Evolutionary conservation across 2,113 vertebrate genomes (phyloP).

Genomic region (Gasterosteus nipponicus): DNA sequence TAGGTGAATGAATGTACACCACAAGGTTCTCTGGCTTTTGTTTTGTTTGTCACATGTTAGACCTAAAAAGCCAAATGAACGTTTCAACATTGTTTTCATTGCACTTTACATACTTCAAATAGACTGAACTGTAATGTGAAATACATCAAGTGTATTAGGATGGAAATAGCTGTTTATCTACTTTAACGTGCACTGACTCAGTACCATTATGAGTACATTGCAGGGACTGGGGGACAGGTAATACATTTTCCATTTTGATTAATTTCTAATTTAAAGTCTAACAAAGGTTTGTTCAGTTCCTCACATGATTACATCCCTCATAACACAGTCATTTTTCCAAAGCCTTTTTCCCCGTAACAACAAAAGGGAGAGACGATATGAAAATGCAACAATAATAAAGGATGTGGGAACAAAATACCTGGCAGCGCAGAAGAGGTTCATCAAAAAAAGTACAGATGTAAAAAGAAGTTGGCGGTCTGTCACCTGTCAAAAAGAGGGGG

Average conservation of each 20-base stretch:
- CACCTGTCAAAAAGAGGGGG: slow-evolving; percentile 54
- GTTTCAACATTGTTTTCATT: slow-evolving; percentile 5
- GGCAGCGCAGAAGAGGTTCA: slow-evolving; percentile 38
- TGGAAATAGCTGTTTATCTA: slow-evolving; percentile 4
- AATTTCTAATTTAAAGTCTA: slow-evolving; percentile 38
- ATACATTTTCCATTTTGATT: slow-evolving; percentile 38
- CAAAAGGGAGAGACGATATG: slow-evolving; percentile 49
- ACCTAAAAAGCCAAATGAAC: not conserved
- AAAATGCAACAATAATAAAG: slow-evolving; percentile 61
- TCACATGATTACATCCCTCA: slow-evolving; percentile 47
- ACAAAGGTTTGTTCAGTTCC: slow-evolving; percentile 33
- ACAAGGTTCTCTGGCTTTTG: not conserved
- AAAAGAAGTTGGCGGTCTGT: slow-evolving; percentile 57
- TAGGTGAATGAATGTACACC: not conserved
- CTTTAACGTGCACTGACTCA: not conserved
- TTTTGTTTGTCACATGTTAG: not conserved
- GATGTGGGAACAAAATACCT: slow-evolving; percentile 47
- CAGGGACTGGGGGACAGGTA: slow-evolving; percentile 20
- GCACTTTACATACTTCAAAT: not conserved
- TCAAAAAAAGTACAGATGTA: slow-evolving; percentile 36
- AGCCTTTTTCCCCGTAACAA: slow-evolving; percentile 53
- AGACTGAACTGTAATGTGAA: slow-evolving; percentile 3
- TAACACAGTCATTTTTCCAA: slow-evolving; percentile 38
- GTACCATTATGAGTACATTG: slow-evolving; percentile 28
- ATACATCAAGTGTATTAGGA: slow-evolving; percentile 1